phyloP scores from a whole-genome alignment of 2,888 invertebrate species.

The Mesopsocus fuscifrons region DNA sequence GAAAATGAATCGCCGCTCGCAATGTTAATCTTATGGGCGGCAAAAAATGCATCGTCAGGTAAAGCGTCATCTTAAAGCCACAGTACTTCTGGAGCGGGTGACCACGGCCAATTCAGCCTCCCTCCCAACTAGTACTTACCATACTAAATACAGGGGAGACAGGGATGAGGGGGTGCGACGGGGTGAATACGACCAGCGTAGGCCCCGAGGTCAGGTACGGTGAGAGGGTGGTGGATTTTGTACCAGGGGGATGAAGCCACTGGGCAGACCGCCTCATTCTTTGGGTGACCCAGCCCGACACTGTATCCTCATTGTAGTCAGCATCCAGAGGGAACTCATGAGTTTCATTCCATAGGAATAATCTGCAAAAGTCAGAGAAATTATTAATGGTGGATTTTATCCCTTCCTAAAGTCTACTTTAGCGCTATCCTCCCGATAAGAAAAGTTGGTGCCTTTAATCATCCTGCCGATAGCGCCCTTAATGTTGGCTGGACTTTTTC shows the following conservation, averaged over 20 bases:
- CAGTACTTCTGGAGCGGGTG: no score
- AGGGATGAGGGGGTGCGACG: conserved; percentile 46
- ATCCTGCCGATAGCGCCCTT: no score
- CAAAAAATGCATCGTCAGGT: no score
- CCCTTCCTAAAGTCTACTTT: no score
- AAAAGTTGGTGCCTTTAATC: no score
- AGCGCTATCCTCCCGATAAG: no score
- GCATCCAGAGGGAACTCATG: conserved; percentile 22
- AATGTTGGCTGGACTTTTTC: no score
- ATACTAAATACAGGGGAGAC: conserved; percentile 46
- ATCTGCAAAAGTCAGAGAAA: conserved; percentile 22
- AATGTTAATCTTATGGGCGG: no score
- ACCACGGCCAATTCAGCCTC: no score
- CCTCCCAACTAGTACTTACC: conserved; percentile 34
- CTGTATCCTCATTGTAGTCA: conserved; percentile 13
- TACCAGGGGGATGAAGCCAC: conserved; percentile 51
- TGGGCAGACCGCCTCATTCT: conserved; percentile 37
- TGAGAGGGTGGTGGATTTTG: conserved; percentile 48
- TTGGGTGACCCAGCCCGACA: conserved; percentile 15
- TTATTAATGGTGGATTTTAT: no score
- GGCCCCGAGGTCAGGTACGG: conserved; percentile 47
- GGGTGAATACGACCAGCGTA: conserved; percentile 56
- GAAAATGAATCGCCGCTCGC: no score
- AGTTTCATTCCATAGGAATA: conserved; percentile 53
- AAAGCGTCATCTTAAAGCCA: no score